These are phyloP conservation scores for Plestiodon gilberti DNA, from an alignment of 2,113 vertebrate species.

Conservation along the genomic window DNA sequence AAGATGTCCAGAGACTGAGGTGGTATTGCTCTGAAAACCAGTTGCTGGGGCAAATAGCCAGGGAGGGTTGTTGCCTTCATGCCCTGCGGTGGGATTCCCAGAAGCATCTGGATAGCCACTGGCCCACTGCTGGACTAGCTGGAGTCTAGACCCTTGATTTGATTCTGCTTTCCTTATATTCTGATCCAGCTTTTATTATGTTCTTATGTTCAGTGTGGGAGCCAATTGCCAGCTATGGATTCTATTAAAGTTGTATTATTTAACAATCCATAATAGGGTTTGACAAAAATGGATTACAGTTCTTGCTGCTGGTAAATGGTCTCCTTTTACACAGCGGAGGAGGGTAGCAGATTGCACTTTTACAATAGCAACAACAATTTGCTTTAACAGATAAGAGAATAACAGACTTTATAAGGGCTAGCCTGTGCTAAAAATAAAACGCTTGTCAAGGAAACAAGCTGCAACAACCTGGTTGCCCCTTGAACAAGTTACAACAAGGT, in stretches of 20 bases:
- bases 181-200: not conserved
- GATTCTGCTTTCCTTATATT: no score
- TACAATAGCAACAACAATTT: slow-evolving; percentile 14
- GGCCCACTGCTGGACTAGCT: not conserved
- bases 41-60: not conserved
- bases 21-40: no score
- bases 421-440: slow-evolving; percentile 32
- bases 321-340: slow-evolving; percentile 21
- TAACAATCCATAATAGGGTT: not conserved
- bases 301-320: slow-evolving; percentile 22
- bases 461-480: slow-evolving; percentile 25
- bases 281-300: slow-evolving; percentile 17
- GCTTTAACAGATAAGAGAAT: slow-evolving; percentile 27
- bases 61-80: not conserved
- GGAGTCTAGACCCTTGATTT: not conserved
- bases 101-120: not conserved
- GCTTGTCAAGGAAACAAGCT: not conserved
- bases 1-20: no score
- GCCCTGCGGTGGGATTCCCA: not conserved
- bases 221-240: not conserved
- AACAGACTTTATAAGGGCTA: not conserved
- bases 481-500: slow-evolving; percentile 37
- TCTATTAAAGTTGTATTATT: not conserved
- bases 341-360: not conserved
- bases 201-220: not conserved